Conservation (phyloP, 1,140 invertebrate species). For the Drosophila biarmipes region DNA sequence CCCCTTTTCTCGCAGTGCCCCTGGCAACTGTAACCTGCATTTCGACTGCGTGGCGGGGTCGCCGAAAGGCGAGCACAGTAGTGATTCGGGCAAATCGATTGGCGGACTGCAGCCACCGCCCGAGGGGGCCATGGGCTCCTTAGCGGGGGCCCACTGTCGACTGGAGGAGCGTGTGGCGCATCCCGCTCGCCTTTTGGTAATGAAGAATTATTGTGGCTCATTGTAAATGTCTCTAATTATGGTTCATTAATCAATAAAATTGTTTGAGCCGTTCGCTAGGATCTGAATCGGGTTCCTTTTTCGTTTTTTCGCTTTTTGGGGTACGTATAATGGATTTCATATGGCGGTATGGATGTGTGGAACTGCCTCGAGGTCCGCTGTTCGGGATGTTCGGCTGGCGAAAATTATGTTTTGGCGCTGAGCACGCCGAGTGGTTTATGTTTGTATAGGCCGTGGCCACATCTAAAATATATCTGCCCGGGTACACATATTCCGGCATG, state of each 20-base stretch:
- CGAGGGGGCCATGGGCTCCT: not conserved
- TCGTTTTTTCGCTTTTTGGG: too few species aligned
- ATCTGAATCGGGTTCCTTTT: constrained; percentile 33
- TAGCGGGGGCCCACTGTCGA: constrained; percentile 18
- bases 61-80: constrained; percentile 24
- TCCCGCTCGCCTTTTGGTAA: constrained; percentile 67
- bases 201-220: constrained; percentile 83
- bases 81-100: constrained; percentile 16
- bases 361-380: constrained; percentile 6
- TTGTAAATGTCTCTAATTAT: constrained; percentile 84
- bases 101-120: not conserved
- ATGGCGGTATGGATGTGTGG: not conserved
- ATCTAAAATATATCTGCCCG: constrained; percentile 6
- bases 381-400: constrained; percentile 4
- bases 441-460: constrained; percentile 12
- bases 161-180: constrained; percentile 29
- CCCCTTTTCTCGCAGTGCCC: constrained; percentile 1
- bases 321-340: not conserved
- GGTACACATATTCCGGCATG: constrained; percentile 28
- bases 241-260: constrained; percentile 84
- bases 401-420: constrained; percentile 63
- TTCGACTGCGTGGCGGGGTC: constrained; percentile 15
- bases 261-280: constrained; percentile 47
- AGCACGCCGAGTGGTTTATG: constrained; percentile 35
- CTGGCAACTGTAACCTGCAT: constrained; percentile 32